These are phyloP conservation scores for Leptinotarsa defecta DNA, from an alignment of 1,140 invertebrate genomes.

Conservation along the genomic window DNA sequence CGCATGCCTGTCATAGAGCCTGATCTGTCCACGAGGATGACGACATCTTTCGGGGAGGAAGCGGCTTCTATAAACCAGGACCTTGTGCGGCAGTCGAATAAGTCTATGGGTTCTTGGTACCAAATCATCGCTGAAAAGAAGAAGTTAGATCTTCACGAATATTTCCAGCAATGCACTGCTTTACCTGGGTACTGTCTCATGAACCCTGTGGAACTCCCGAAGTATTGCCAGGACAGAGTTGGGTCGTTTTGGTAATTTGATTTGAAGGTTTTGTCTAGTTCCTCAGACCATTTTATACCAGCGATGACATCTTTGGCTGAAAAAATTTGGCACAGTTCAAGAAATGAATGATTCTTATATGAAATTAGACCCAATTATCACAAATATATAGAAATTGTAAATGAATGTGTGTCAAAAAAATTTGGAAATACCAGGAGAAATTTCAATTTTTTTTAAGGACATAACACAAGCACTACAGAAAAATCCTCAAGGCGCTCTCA, in stretches of 20 bases:
- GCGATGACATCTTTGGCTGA: slow-evolving; percentile 68
- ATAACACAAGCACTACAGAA: no score
- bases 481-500: no score
- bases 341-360: no score
- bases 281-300: slow-evolving; percentile 81
- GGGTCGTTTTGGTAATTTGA: slow-evolving; percentile 87
- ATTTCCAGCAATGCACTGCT: not conserved
- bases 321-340: slow-evolving; percentile 39
- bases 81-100: slow-evolving; percentile 82
- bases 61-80: slow-evolving; percentile 92
- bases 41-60: slow-evolving; percentile 86
- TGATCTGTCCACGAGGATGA: slow-evolving; percentile 87
- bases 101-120: slow-evolving; percentile 62
- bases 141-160: not conserved
- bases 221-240: slow-evolving; percentile 94
- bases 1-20: slow-evolving; percentile 92
- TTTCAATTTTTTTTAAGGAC: no score
- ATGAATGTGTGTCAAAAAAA: no score
- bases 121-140: slow-evolving; percentile 52
- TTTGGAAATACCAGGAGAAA: no score
- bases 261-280: slow-evolving; percentile 84
- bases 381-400: no score
- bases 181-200: slow-evolving; percentile 91
- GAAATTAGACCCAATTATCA: no score
- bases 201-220: slow-evolving; percentile 93